Evolutionary conservation across 2,888 invertebrate species (phyloP).

Genomic region (Chaetogeoica ovagalla): DNA sequence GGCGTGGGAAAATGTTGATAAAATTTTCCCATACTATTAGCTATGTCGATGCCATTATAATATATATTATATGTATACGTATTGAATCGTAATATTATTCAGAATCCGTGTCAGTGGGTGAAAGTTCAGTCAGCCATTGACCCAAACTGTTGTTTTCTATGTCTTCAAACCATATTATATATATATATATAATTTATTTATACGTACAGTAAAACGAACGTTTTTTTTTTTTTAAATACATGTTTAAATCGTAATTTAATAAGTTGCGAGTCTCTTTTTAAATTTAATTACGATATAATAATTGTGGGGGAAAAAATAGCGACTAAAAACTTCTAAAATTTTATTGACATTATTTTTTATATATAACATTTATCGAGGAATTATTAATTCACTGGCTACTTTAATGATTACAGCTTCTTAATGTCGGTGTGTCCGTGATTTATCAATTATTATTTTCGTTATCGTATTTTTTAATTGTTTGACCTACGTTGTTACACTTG

Average conservation of each 20-base stretch:
- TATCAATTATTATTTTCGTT: conserved; percentile 5
- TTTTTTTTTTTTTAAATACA: neutral
- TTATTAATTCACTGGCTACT: too few species aligned
- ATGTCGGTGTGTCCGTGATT: neutral
- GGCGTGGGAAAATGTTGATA: conserved; percentile 26
- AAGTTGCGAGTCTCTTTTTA: neutral
- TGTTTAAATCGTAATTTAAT: conserved; percentile 1
- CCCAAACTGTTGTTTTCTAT: conserved; percentile 23
- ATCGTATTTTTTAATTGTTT: neutral
- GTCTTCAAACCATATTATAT: neutral
- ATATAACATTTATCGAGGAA: too few species aligned
- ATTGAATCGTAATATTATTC: conserved; percentile 22
- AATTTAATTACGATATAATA: conserved; percentile 13
- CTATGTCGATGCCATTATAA: conserved; percentile 3
- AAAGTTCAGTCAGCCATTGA: conserved; percentile 49
- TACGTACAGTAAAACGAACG: neutral
- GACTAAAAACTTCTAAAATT: neutral
- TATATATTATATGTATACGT: too few species aligned
- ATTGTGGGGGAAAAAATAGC: neutral
- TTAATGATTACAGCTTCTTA: too few species aligned
- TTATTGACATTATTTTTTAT: too few species aligned
- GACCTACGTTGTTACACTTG: too few species aligned
- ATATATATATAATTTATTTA: neutral
- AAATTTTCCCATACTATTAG: neutral
- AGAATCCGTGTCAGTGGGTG: conserved; percentile 49